Base-by-base conservation (phyloP, 1,140 invertebrate species). In the Neodiprion pinetum region DNA sequence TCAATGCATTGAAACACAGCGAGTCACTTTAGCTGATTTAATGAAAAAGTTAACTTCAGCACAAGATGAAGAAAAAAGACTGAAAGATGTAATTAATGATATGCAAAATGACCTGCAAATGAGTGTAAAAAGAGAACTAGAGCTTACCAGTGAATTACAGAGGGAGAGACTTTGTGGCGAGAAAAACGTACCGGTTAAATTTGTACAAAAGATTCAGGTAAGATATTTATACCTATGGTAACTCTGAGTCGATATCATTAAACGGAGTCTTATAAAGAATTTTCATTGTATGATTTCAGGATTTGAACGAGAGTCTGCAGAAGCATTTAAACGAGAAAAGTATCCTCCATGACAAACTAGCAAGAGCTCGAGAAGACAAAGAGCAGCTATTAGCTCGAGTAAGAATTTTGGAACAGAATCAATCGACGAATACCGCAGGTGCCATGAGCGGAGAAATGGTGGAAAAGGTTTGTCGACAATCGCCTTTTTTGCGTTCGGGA, bases 261-360 rank as follows among this genome's bases (percentile, higher is more conserved):
- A 4, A 40, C 28, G 28, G 28, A 40, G 5, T 40, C 28, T 40
- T 40, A 3, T 40, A 40, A 40, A 40, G 28, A 40, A 40, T 40
- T 40, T 40, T 5, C 28, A 40, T 40, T 40, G 28, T 40, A 40
- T 5, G 28, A 40, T 72, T 23, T 8, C 61, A 88, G 83, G 90
- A 92, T 78, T 86, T 92, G 49, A 90, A 89, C 65, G 79, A 80
- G 1, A 79, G 83, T 17, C 81, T 91, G 53, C 85, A 88, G 50
- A 87, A 86, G 79, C 86, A 90, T 67, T 85, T 86, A 0, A 79
- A 84, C n/a, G 90, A 92, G 72, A 92, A 92, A 74, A 68, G 71
- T 9, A 67, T 80, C 48, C 75, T 86, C 9, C 76, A 81, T 7
- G 82, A 83, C n/a, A 86, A 85, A 74, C 23, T 86, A 0, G 50